Evolutionary conservation across 2,113 vertebrate genomes (phyloP), one percentile per base, ranked within the genome.

Genomic region (Catagonus wagneri): DNA sequence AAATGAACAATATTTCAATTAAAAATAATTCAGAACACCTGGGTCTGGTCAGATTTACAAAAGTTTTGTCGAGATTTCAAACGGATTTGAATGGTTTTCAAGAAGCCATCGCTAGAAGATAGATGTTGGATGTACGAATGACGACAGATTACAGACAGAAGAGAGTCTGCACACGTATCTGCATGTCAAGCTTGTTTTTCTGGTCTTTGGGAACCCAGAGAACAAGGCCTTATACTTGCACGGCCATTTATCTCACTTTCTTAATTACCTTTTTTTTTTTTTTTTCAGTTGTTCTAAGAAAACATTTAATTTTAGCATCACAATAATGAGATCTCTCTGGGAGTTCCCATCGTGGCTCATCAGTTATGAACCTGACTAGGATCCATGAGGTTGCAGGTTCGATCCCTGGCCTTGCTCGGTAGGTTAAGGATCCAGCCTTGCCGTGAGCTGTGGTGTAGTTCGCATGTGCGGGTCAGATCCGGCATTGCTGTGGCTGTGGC

Each of bases 301-400:
- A 66, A 54, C 50, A 50, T 66, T 95, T 95, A 75, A 89, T 95
- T 93, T 96, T 74, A 88, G 65, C 50, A 63, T 19, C 50, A 34
- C 29, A 32, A 10, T 87, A 92, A 80, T 23, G 66, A 66, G 16
- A 22, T 22, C 19, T 81, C 54, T 74, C 44, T 44, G 44, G 44
- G 44, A 44, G 44, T 44, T 44, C 44, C 44, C 4, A 8, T 44
- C 44, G 5, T 44, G 44, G 44, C 44, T 44, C 44, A 44, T 6
- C 44, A 44, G 44, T 44, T 44, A 44, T 44, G 44, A 44, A 44
- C 44, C 44, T 44, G 44, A 44, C 44, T 44, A 44, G 44, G 44
- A 44, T 44, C 44, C 44, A 44, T 44, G 44, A 44, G 44, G 44
- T 6, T 44, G 44, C 44, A 44, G 44, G 44, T 44, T 44, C 44